These are phyloP conservation scores for Hycleus phaleratus DNA, from an alignment of 1,140 invertebrate genomes.

Conservation along the genomic window DNA sequence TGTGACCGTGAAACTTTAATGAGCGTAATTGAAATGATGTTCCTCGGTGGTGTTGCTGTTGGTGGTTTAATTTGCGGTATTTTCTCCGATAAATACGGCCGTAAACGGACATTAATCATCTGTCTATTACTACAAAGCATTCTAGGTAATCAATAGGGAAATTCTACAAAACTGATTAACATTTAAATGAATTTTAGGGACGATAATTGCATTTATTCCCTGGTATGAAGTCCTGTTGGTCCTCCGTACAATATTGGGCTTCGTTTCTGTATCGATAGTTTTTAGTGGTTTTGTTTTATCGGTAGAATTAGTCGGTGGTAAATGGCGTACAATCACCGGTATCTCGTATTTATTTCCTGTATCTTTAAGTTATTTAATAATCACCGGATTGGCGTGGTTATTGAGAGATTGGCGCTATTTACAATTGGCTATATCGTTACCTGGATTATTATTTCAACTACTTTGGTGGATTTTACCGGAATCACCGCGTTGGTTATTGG, in stretches of 20 bases:
- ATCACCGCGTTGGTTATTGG: constrained; percentile 76
- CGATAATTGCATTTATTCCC: constrained; percentile 52
- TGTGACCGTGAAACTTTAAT: constrained; percentile 55
- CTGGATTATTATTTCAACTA: constrained; percentile 44
- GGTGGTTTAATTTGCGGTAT: constrained; percentile 62
- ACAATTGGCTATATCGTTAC: constrained; percentile 62
- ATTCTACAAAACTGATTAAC: neutral
- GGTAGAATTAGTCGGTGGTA: constrained; percentile 64
- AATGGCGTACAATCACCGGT: constrained; percentile 64
- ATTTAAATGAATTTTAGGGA: constrained; percentile 38
- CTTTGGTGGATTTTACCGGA: constrained; percentile 66
- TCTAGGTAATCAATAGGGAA: constrained; percentile 42
- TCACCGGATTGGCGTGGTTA: constrained; percentile 61
- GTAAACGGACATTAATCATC: constrained; percentile 64
- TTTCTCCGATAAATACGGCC: constrained; percentile 67
- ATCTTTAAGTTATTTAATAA: constrained; percentile 62
- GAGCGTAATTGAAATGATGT: constrained; percentile 60
- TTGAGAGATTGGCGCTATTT: constrained; percentile 65
- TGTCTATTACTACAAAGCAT: constrained; percentile 60
- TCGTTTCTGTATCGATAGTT: constrained; percentile 64
- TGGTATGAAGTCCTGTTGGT: constrained; percentile 58
- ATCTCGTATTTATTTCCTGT: constrained; percentile 66
- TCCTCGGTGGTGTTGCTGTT: constrained; percentile 57
- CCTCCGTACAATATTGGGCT: constrained; percentile 53
- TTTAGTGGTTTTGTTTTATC: constrained; percentile 65